Base-by-base conservation (phyloP, 2,113 vertebrate species). In the Struthio camelus region DNA sequence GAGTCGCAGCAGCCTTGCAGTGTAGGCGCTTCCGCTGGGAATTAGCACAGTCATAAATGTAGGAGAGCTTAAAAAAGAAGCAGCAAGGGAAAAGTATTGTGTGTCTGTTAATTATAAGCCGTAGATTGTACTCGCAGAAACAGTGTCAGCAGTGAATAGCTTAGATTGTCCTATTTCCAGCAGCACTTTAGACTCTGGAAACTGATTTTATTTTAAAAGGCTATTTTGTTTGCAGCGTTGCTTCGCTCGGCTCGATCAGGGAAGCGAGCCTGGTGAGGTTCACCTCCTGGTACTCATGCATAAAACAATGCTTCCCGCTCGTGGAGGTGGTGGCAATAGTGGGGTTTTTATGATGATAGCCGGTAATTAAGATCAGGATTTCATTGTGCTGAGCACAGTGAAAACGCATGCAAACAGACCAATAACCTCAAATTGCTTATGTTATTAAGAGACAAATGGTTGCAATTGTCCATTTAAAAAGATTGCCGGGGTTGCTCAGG, bases 131-230 rank as follows among this genome's bases (percentile, higher is more conserved):
- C 87, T 95, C 2, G 64, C 89, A 91, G 96, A 94, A 95, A 80
- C 61, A 11, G 85, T 80, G 93, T 58, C 0, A 32, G 90, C 81
- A 95, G 65, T 81, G 79, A 96, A 93, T 76, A 93, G 93, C 80
- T 86, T 56, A 69, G 85, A 95, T 95, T 94, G 85, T 90, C 91
- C 79, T 96, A 86, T 93, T 96, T 97, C 79, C 72, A 93, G 88
- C 83, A 92, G 87, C 87, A 90, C 94, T 97, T 96, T 50, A 93
- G 56, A 84, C 90, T 93, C 8, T 81, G 95, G 90, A 96, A 96
- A 92, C 93, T 94, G 95, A 79, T 94, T 96, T 97, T 81, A 75
- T 94, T 96, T 96, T 93, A 88, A 97, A 94, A 89, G 85, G 69
- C 80, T 88, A 9, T 93, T 95, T 96, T 90, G 94, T 95, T 96